Percentiles rank a stretch among this genome's conserved stretches.
Evolutionary conservation across 2,113 vertebrate genomes (phyloP).

Genomic region (Eulacestoma nigropectus): DNA sequence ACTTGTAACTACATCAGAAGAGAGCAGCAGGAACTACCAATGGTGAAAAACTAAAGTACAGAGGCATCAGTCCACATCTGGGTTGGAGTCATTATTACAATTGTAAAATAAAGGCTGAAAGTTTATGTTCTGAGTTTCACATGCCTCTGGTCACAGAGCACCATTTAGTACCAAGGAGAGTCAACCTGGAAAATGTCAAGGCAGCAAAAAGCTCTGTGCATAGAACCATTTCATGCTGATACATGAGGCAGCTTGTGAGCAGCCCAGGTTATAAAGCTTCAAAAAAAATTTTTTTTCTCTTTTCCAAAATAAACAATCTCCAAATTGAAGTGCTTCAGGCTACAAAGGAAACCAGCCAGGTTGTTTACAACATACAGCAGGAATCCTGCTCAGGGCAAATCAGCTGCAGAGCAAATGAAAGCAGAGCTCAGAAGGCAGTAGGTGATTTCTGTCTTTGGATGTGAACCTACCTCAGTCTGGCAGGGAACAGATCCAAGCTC

Average conservation of each 20-base stretch:
- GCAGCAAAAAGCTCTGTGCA: neutral
- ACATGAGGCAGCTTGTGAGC: neutral
- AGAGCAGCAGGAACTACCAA: neutral
- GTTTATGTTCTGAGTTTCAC: neutral
- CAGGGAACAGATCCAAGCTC: neutral
- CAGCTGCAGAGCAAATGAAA: conserved; percentile 43
- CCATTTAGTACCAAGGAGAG: neutral
- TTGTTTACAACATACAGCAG: neutral
- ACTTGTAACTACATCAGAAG: neutral
- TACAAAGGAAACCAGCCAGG: conserved; percentile 19
- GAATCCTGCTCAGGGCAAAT: conserved; percentile 39
- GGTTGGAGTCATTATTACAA: neutral
- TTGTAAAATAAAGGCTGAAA: neutral
- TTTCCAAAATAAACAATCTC: conserved; percentile 20
- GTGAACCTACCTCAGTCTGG: neutral
- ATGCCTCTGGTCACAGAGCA: neutral
- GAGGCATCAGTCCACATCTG: neutral
- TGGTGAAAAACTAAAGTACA: neutral
- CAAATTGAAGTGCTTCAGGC: neutral
- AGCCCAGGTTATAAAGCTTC: neutral
- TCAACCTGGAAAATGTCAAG: neutral
- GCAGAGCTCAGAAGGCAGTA: neutral
- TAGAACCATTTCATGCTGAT: neutral
- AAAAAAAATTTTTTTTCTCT: neutral
- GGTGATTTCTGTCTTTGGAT: neutral